Base-by-base conservation (phyloP, 2,888 invertebrate species). In the Diogma glabrata region DNA sequence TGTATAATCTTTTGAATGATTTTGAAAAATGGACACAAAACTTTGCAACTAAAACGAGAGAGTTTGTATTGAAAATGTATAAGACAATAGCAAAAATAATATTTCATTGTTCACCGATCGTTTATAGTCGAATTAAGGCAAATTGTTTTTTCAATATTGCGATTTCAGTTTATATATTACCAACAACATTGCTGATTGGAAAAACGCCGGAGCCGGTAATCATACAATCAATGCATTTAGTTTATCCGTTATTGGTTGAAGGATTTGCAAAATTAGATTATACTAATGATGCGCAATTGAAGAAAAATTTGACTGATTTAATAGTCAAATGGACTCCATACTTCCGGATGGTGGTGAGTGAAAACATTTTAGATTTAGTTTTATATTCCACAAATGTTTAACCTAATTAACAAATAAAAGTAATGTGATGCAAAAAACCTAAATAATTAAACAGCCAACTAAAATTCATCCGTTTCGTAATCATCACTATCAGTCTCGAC, bases 201-300 rank as follows among this genome's bases (percentile, higher is more conserved):
- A 69, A 69, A 52, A 57, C 63, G 0, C 67, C 68, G 1, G 70
- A 73, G 52, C 61, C 63, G 1, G 68, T 67, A 50, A 58, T 73
- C 6, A 59, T 74, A 1, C 69, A 67, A 56, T 65, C 74, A 1
- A 62, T 78, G 14, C 72, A 72, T 55, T 70, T 70, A 59, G 71
- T 75, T 12, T 75, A 76, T 67, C 72, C 74, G 19, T 65, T 75
- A 19, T 70, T 74, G 54, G 64, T 77, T 33, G 69, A 71, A 55
- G 76, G 76, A 1, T 67, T 77, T 17, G 70, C 72, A 1, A 69
- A 67, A 19, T 58, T 78, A 28, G 71, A 73, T 55, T 68, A 66
- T 49, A 66, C 62, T 52, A 61, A 63, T 5, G 76, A 76, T 61
- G 63, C 66, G 0, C 76, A 74, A 55, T 59, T 76, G 14, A 67